Conservation (phyloP, 1,140 invertebrate genomes). For the Neuroterus valhalla region DNA sequence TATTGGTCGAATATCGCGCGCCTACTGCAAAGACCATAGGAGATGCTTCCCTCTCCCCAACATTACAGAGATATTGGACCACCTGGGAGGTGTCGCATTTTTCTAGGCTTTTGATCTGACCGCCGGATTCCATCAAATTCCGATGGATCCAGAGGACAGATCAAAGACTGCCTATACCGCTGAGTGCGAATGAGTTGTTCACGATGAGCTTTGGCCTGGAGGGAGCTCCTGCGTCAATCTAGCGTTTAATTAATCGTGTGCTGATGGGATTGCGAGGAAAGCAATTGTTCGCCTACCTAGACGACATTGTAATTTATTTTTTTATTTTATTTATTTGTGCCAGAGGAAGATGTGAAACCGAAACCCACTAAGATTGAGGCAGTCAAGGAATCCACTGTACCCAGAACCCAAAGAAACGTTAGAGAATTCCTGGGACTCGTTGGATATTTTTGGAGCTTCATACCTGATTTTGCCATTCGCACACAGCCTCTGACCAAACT, state of each 20-base stretch:
- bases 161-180: conserved; percentile 14
- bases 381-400: conserved; percentile 47
- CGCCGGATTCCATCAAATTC: too few species aligned
- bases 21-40: too few species aligned
- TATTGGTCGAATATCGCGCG: too few species aligned
- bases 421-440: conserved; percentile 51
- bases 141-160: too few species aligned
- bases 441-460: too few species aligned
- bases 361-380: too few species aligned
- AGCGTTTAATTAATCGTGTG: too few species aligned
- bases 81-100: conserved; percentile 1
- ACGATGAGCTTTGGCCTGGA: conserved; percentile 7
- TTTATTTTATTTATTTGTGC: conserved; percentile 46
- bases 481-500: conserved; percentile 30
- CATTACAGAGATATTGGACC: conserved; percentile 2
- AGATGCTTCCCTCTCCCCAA: too few species aligned
- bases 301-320: conserved; percentile 41
- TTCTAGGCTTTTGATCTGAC: conserved; percentile 8
- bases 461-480: too few species aligned
- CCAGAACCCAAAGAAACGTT: conserved; percentile 45
- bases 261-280: too few species aligned
- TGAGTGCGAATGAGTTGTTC: too few species aligned
- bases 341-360: conserved; percentile 54
- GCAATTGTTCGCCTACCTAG: conserved; percentile 44
- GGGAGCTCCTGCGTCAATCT: conserved; percentile 20